Percentiles rank a stretch among this genome's conserved stretches.
phyloP scores from a whole-genome alignment of 2,888 invertebrate species.

The Acholoe squamosa region DNA sequence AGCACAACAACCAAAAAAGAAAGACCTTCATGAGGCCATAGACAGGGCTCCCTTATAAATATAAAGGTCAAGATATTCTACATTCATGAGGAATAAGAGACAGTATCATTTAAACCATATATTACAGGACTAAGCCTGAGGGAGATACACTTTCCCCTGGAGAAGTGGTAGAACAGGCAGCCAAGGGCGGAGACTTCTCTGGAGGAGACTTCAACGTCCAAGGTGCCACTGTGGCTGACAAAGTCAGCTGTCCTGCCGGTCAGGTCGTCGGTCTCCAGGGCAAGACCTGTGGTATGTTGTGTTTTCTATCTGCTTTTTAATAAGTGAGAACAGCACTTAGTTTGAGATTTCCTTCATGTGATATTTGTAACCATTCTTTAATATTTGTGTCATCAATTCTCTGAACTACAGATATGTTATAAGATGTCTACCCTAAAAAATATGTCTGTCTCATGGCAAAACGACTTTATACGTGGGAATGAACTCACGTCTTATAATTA shows the following conservation, averaged over 20 bases:
- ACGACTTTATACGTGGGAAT: no score
- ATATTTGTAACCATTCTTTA: neutral
- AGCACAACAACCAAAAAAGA: no score
- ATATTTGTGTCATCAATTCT: no score
- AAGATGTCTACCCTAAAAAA: no score
- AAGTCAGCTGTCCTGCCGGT: conserved; percentile 72
- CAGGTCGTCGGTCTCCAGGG: conserved; percentile 71
- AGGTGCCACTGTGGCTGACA: conserved; percentile 68
- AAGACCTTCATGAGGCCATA: no score
- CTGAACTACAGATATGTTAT: no score
- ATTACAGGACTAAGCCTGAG: conserved; percentile 55
- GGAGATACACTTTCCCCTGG: conserved; percentile 65
- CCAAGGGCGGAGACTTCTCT: conserved; percentile 72
- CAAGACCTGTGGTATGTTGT: conserved; percentile 24
- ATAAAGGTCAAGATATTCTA: no score
- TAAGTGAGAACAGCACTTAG: neutral
- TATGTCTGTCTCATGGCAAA: no score
- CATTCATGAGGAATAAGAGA: no score
- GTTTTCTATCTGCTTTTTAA: neutral
- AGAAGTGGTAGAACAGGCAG: conserved; percentile 71
- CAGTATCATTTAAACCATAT: neutral
- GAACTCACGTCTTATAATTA: no score
- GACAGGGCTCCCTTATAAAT: no score
- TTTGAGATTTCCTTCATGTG: neutral
- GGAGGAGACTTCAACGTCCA: conserved; percentile 70